phyloP scores from a whole-genome alignment of 1,140 invertebrate species.

The Trachelipus rathkii region DNA sequence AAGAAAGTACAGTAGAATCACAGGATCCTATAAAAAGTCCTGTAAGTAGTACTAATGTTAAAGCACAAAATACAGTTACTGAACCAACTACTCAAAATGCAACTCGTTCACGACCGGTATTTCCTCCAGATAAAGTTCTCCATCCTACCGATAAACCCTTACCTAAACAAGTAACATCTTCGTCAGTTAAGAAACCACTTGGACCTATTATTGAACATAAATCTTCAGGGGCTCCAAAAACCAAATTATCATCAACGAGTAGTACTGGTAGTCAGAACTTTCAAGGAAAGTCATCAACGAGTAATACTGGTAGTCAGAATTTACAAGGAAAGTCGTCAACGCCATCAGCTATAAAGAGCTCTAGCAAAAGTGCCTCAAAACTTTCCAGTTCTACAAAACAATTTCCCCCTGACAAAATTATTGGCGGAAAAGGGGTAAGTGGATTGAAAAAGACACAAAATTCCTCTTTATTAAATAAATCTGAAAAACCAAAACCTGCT shows the following conservation, averaged over 20 bases:
- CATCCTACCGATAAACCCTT: conserved; percentile 32
- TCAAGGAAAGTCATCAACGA: conserved; percentile 25
- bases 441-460: not conserved
- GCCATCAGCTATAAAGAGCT: conserved; percentile 23
- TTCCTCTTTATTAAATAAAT: not conserved
- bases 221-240: not conserved
- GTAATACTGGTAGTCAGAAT: conserved; percentile 16
- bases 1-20: not conserved
- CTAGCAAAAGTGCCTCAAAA: conserved; percentile 12
- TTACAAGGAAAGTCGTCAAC: conserved; percentile 26
- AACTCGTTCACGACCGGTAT: conserved; percentile 32
- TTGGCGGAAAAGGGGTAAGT: not conserved
- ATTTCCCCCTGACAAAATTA: not conserved
- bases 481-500: not conserved
- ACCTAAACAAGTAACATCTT: not conserved
- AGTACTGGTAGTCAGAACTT: conserved; percentile 20
- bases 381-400: conserved; percentile 13
- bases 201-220: not conserved
- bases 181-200: conserved; percentile 16
- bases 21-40: conserved; percentile 20
- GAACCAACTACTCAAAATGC: conserved; percentile 17
- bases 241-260: conserved; percentile 9
- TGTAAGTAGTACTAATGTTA: conserved; percentile 10
- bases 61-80: conserved; percentile 13
- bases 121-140: conserved; percentile 43